phyloP scores from a whole-genome alignment of 2,113 vertebrate genomes.

The Cercopithecus mona region DNA sequence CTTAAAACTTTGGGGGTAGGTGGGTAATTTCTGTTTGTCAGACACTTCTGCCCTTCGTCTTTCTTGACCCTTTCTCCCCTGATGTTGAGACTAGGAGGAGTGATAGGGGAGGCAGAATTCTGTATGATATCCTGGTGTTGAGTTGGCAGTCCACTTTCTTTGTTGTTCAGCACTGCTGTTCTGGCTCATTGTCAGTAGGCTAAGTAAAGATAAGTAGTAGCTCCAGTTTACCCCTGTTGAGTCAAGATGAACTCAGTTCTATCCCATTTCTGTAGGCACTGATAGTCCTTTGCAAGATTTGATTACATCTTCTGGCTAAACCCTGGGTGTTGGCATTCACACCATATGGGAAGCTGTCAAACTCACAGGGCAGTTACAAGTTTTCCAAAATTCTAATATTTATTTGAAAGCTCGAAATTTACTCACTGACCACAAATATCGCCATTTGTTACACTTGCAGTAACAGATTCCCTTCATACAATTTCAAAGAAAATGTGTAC shows the following conservation, averaged over 20 bases:
- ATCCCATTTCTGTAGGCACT: background rate
- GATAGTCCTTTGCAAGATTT: background rate
- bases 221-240: background rate
- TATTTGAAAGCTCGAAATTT: conserved; percentile 16
- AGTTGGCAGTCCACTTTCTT: background rate
- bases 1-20: background rate
- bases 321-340: background rate
- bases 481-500: conserved; percentile 14
- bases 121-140: background rate
- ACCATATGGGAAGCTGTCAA: background rate
- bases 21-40: background rate
- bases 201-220: background rate
- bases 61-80: background rate
- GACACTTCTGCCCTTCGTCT: background rate
- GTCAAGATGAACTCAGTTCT: background rate
- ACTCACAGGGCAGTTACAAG: background rate
- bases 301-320: background rate
- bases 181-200: background rate
- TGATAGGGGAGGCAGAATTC: background rate
- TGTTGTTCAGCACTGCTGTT: background rate
- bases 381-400: conserved; percentile 17
- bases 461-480: background rate
- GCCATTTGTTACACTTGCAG: conserved; percentile 20
- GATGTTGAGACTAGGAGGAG: background rate
- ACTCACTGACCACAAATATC: background rate